Evolutionary conservation across 30 jellyfish, hydroid and myxozoan species (phyloP), one percentile per base, ranked within the genome.

Genomic region (Clytia hemisphaerica): DNA sequence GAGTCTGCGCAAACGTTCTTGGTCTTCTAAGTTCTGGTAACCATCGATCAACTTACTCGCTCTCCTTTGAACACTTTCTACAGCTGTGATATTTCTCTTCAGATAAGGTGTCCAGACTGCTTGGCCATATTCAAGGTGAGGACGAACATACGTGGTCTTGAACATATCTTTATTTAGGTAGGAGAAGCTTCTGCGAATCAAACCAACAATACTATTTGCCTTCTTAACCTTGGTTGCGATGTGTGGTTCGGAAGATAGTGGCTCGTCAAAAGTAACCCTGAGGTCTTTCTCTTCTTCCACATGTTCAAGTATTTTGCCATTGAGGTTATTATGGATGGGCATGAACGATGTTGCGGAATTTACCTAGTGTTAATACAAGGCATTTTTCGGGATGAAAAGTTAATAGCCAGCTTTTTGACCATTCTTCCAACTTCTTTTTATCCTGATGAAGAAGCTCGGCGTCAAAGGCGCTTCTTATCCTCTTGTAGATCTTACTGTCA

Each of bases 21-120:
- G n/a, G n/a, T n/a, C n/a, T n/a, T n/a, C n/a, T n/a, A n/a, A n/a
- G n/a, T n/a, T n/a, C n/a, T n/a, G n/a, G n/a, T n/a, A n/a, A n/a
- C n/a, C n/a, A n/a, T n/a, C n/a, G n/a, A n/a, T n/a, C n/a, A n/a
- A n/a, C n/a, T n/a, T n/a, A n/a, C n/a, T n/a, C n/a, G n/a, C n/a
- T n/a, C n/a, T n/a, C n/a, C n/a, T n/a, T n/a, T n/a, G n/a, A n/a
- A n/a, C n/a, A n/a, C n/a, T n/a, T n/a, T n/a, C n/a, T n/a, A n/a
- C n/a, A n/a, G n/a, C n/a, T n/a, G n/a, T n/a, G n/a, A n/a, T n/a
- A n/a, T n/a, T n/a, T n/a, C n/a, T n/a, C n/a, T n/a, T n/a, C n/a
- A 46, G 60, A 9, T 46, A 46, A n/a, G 60, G 60, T 46, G 60
- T n/a, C 60, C 60, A 46, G 19, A 46, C 60, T n/a, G 60, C 60